A percentile compares a stretch with the other conserved stretches of the same genome.
These are phyloP conservation scores for Anableps anableps DNA, from an alignment of 2,797 vertebrate genomes.

Conservation along the genomic window DNA sequence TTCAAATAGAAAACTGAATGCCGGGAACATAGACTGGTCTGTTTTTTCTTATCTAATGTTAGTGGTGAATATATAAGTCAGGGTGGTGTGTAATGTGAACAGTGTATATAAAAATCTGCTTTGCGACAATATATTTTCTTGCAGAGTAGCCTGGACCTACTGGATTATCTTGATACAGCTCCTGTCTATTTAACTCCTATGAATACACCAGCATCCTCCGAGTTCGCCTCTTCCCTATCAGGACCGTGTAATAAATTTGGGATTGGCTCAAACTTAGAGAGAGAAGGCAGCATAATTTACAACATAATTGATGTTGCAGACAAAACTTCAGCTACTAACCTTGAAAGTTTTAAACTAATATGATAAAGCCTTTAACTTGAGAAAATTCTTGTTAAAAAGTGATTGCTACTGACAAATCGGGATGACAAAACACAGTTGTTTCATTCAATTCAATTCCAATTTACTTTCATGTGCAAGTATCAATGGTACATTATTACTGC, in stretches of 20 bases:
- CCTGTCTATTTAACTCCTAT: conserved; percentile 72
- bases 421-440: background rate
- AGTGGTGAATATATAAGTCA: conserved; percentile 4
- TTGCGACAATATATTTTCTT: conserved; percentile 58
- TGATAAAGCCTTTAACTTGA: background rate
- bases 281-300: background rate
- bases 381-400: background rate
- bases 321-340: background rate
- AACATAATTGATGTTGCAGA: background rate
- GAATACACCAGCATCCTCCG: conserved; percentile 44
- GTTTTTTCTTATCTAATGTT: background rate
- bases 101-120: conserved; percentile 11
- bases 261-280: conserved; percentile 49
- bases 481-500: background rate
- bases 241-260: conserved; percentile 69
- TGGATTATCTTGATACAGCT: conserved; percentile 70
- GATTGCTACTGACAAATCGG: background rate
- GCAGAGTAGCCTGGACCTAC: conserved; percentile 58
- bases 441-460: background rate
- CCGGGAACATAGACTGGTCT: background rate
- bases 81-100: background rate
- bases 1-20: background rate
- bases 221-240: conserved; percentile 65
- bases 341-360: background rate
- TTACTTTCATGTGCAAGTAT: background rate